phyloP scores from a whole-genome alignment of 1,140 invertebrate species.

The Trachelipus rathkii region DNA sequence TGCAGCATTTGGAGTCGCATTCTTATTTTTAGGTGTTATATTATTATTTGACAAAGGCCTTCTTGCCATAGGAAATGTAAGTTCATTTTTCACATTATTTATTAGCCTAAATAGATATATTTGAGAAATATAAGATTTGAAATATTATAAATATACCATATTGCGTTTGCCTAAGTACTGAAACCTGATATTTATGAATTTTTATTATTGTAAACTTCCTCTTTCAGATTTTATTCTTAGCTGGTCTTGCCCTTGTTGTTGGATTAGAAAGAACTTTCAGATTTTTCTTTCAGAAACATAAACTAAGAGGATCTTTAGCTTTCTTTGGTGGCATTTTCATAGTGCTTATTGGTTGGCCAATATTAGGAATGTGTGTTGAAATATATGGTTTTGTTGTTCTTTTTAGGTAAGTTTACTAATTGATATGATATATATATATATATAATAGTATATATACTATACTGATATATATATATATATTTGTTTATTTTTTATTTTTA shows the following conservation, averaged over 20 bases:
- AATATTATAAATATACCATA: neutral
- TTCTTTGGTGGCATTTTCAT: slow-evolving; percentile 94
- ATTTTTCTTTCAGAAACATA: slow-evolving; percentile 98
- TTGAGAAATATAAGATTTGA: neutral
- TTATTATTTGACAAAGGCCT: slow-evolving; percentile 96
- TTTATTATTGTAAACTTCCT: neutral
- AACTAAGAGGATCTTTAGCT: slow-evolving; percentile 82
- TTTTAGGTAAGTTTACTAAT: slow-evolving; percentile 55
- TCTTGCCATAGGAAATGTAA: slow-evolving; percentile 97
- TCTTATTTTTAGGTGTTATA: slow-evolving; percentile 90
- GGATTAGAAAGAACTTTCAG: slow-evolving; percentile 90
- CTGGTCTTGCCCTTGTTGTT: slow-evolving; percentile 91
- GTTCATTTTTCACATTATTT: slow-evolving; percentile 45
- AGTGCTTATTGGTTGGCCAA: slow-evolving; percentile 92
- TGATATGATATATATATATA: too few relatives aligned
- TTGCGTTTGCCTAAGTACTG: neutral
- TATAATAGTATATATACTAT: too few relatives aligned
- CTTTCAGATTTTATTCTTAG: slow-evolving; percentile 76
- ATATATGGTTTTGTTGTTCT: slow-evolving; percentile 65
- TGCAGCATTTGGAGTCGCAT: slow-evolving; percentile 91
- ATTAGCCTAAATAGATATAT: slow-evolving; percentile 10
- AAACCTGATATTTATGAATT: neutral
- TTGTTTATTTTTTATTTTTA: too few relatives aligned
- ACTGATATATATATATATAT: too few relatives aligned
- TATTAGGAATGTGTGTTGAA: slow-evolving; percentile 95